Base-by-base conservation (phyloP, 2,797 vertebrate species). In the Chelonia mydas region DNA sequence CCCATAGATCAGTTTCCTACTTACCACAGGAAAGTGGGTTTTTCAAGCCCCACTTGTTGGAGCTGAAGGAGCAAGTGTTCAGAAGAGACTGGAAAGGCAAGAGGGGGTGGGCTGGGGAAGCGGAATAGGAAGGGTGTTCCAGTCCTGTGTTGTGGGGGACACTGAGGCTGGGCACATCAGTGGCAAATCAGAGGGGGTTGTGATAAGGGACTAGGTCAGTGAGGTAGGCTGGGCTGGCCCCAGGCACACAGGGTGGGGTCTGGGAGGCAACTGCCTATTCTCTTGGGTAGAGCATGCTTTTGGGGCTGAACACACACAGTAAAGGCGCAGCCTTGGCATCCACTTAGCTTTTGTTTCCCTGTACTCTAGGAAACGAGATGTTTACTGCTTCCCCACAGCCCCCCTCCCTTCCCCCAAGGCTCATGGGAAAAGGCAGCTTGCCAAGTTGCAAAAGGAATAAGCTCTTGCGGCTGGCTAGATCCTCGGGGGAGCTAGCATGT, bases 61-160 rank as follows among this genome's bases (percentile, higher is more conserved):
- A 5, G 0, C 0, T 2, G 19, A 45, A 82, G 50, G 1, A 8
- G n/a, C 3, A 8, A 37, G 61, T 5, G 25, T 47, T 16, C 7
- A 41, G 25, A 3, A 10, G 49, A n/a, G 59, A 81, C 65, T 72
- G 65, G n/a, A 68, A 37, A 37, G 65, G n/a, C 19, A 50, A 12
- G 81, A 21, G 77, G 47, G 21, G 90, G 4, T 37, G 72, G 72
- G 7, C 72, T 76, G 12, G 41, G 23, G 68, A 21, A 45, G 68
- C 21, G 1, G 9, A 25, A 33, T 2, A 37, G 33, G 65, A n/a
- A 21, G 16, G 19, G 9, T 65, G 59, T 10, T 37, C 61, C 61
- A 68, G n/a, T 37, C 65, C 65, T 37, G n/a, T 37, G 65, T 68
- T n/a, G 65, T 5, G n/a, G 65, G 65, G n/a, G 19, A 37, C n/a